phyloP scores from a whole-genome alignment of 2,113 vertebrate species.

The Poeciliopsis prolifica region DNA sequence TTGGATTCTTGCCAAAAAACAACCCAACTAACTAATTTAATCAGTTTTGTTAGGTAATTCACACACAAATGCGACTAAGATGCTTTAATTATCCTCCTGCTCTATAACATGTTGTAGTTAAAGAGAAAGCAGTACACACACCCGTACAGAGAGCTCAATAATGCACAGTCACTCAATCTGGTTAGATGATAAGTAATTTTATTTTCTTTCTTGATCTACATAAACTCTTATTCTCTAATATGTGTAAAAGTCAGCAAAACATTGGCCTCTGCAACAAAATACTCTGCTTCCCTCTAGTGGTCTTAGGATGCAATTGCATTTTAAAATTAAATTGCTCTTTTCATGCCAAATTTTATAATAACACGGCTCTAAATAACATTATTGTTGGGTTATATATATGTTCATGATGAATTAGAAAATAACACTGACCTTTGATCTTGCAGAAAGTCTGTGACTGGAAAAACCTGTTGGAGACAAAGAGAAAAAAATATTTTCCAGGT shows the following conservation, averaged over 20 bases:
- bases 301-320: neutral
- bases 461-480: constrained; percentile 41
- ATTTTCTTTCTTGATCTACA: neutral
- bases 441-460: constrained; percentile 17
- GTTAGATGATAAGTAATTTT: neutral
- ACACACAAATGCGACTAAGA: too few relatives aligned
- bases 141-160: neutral
- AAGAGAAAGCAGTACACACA: neutral
- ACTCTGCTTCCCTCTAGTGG: constrained; percentile 55
- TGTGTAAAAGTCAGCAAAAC: neutral
- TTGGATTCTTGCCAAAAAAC: neutral
- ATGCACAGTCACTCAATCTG: neutral
- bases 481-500: constrained; percentile 23
- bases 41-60: too few relatives aligned
- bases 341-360: neutral
- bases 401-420: neutral
- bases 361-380: neutral
- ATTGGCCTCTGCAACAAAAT: neutral
- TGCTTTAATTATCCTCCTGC: neutral
- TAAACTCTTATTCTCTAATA: neutral
- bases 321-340: neutral
- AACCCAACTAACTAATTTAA: too few relatives aligned
- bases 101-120: neutral
- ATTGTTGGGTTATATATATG: neutral
- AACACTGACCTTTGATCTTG: constrained; percentile 54